These are phyloP conservation scores for Temnothorax longispinosus DNA, from an alignment of 1,140 invertebrate species.

Conservation along the genomic window DNA sequence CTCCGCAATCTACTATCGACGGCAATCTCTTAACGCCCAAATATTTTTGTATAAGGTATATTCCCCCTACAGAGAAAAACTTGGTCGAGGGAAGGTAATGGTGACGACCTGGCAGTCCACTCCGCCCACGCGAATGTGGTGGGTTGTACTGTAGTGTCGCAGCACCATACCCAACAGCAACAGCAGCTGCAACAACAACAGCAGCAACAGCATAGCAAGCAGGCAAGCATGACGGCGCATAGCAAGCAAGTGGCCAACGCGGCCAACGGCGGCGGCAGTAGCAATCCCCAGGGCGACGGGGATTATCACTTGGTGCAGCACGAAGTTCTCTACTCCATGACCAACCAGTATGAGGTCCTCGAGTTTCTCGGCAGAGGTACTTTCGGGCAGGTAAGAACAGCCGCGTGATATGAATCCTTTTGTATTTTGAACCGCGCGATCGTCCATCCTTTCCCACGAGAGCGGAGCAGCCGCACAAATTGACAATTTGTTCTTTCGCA, in stretches of 20 bases:
- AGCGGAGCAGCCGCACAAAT: not conserved
- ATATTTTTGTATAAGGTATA: slow-evolving; percentile 71
- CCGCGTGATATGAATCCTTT: not conserved
- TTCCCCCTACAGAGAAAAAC: slow-evolving; percentile 87
- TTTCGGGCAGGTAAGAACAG: slow-evolving; percentile 94
- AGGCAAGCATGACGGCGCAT: slow-evolving; percentile 90
- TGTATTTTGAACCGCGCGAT: not conserved
- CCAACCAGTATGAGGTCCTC: slow-evolving; percentile 97
- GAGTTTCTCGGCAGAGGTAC: slow-evolving; percentile 99
- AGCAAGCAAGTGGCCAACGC: slow-evolving; percentile 88
- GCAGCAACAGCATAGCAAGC: slow-evolving; percentile 78
- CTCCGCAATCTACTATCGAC: not conserved
- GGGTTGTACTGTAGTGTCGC: slow-evolving; percentile 81
- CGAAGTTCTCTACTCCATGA: slow-evolving; percentile 98
- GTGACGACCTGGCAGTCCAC: slow-evolving; percentile 85
- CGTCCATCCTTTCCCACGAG: not conserved
- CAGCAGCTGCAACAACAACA: slow-evolving; percentile 79
- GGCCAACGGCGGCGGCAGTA: slow-evolving; percentile 86
- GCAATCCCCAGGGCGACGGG: slow-evolving; percentile 94
- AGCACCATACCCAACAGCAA: slow-evolving; percentile 77
- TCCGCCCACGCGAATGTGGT: slow-evolving; percentile 80
- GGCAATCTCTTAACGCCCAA: slow-evolving; percentile 64
- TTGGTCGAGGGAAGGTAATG: slow-evolving; percentile 89
- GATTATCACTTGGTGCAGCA: slow-evolving; percentile 99
- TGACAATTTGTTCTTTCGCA: slow-evolving; percentile 73